Evolutionary conservation across 2,888 invertebrate genomes (phyloP).

Genomic region (Asteroscopus sphinx): DNA sequence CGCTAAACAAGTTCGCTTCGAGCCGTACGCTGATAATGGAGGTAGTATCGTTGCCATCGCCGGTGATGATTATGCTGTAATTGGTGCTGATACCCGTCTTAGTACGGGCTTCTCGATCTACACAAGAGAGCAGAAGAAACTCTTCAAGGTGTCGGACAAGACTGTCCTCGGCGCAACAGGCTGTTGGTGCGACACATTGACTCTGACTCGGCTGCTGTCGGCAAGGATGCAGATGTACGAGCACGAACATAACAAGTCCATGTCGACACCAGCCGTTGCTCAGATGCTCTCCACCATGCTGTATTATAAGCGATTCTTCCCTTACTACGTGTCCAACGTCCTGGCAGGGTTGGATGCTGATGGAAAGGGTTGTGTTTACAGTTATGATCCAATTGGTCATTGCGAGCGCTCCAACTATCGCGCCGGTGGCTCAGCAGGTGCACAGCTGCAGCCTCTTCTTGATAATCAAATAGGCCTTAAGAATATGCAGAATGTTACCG

Average conservation of each 20-base stretch:
- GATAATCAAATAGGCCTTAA: slow-evolving; percentile 98
- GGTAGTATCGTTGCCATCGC: slow-evolving; percentile 98
- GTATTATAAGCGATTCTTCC: slow-evolving; percentile 99
- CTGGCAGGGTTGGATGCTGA: slow-evolving; percentile 97
- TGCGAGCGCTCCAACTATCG: slow-evolving; percentile 95
- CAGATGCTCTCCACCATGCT: slow-evolving; percentile 99
- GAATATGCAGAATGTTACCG: slow-evolving; percentile 94
- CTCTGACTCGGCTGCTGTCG: slow-evolving; percentile 95
- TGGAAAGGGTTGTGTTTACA: slow-evolving; percentile 98
- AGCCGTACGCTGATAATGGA: slow-evolving; percentile 88
- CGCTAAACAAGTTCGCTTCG: slow-evolving; percentile 86
- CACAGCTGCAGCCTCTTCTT: slow-evolving; percentile 97
- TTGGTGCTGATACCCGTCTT: slow-evolving; percentile 98
- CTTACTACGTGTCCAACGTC: slow-evolving; percentile 98
- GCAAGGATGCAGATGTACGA: slow-evolving; percentile 98
- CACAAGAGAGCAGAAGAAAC: slow-evolving; percentile 96
- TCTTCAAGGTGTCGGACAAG: slow-evolving; percentile 94
- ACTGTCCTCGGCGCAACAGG: slow-evolving; percentile 98
- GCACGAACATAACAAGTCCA: slow-evolving; percentile 97
- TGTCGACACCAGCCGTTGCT: slow-evolving; percentile 97
- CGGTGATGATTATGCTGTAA: slow-evolving; percentile 98
- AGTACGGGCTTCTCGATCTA: slow-evolving; percentile 97
- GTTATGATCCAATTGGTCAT: slow-evolving; percentile 99
- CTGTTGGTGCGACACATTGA: slow-evolving; percentile 99
- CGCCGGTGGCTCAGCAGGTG: slow-evolving; percentile 97